Evolutionary conservation across 1,140 invertebrate genomes (phyloP), one percentile per base, ranked within the genome.

Genomic region (Atopsyche davidsoni): DNA sequence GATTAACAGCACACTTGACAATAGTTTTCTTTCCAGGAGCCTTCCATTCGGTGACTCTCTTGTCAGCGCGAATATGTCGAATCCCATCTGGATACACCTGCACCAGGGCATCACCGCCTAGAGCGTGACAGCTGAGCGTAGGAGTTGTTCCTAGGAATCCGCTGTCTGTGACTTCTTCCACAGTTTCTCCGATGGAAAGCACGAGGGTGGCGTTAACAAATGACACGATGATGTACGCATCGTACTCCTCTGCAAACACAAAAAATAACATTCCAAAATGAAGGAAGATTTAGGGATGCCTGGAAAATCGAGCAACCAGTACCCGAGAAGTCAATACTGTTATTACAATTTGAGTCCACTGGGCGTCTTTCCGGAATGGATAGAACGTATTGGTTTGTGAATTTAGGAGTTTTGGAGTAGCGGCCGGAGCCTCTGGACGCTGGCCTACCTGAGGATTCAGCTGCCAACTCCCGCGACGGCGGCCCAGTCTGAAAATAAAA

Each of bases 201-300:
- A 99, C 96, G 57, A 99, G 79, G 19, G 97, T 99, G 50, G 97
- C 97, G 75, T 99, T 99, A 28, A 98, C 89, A 84, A 99, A 99
- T 34, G 96, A 99, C 55, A 99, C 97, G 69, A 99, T 96, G 78
- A 99, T 99, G 76, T 99, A 99, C 34, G 96, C 92, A 83, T 99
- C 97, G 81, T 81, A 98, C 68, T 95, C 89, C 76, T 97, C 94
- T 96, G 82, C 54, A 87, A 87, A 71, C 75, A 73, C 78, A 73
- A 78, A 70, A 67, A 73, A 64, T 63, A 58, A 55, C 14, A 40
- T 55, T 36, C 53, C 58, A 62, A n/a, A 59, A 40, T 67, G 68
- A 63, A 57, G 62, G 59, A 45, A 44, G 46, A 31, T 17, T 7
- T 28, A 9, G 25, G 7, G n/a, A n/a, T n/a, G n/a, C n/a, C n/a